Conservation (phyloP, 2,113 vertebrate genomes). For the Andinoacara biseriatus region DNA sequence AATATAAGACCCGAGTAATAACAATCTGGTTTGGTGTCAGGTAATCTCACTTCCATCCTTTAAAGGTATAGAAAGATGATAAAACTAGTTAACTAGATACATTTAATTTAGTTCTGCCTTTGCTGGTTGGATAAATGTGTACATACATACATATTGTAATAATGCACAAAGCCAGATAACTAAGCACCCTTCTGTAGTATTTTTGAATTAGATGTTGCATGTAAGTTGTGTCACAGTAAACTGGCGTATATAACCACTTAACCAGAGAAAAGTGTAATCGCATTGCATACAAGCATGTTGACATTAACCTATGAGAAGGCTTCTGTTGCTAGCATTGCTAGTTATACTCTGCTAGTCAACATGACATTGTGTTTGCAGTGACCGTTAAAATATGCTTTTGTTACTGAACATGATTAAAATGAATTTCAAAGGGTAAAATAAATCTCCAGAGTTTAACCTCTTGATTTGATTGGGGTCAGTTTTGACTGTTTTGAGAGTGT, state of each 20-base stretch:
- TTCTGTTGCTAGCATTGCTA: background rate
- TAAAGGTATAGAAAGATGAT: no score
- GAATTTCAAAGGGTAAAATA: background rate
- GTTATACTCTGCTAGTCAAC: background rate
- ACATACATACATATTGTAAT: background rate
- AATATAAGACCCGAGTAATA: no score
- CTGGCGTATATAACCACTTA: background rate
- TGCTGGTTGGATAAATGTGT: background rate
- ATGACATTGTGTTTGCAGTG: background rate
- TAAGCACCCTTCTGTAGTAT: background rate
- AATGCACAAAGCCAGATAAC: background rate
- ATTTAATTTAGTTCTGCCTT: background rate
- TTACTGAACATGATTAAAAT: background rate
- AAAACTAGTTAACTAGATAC: no score
- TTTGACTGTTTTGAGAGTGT: background rate
- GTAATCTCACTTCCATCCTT: no score
- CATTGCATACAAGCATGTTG: background rate
- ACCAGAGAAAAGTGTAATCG: background rate
- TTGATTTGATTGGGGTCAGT: background rate
- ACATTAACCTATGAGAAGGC: background rate
- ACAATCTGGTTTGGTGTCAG: background rate
- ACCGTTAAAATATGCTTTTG: background rate
- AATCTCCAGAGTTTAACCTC: background rate
- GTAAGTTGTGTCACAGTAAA: background rate
- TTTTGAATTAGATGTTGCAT: rapidly evolving